A percentile compares a stretch with the other conserved stretches of the same genome.
Conservation (phyloP, 2,113 vertebrate genomes). For the Geococcyx californianus region DNA sequence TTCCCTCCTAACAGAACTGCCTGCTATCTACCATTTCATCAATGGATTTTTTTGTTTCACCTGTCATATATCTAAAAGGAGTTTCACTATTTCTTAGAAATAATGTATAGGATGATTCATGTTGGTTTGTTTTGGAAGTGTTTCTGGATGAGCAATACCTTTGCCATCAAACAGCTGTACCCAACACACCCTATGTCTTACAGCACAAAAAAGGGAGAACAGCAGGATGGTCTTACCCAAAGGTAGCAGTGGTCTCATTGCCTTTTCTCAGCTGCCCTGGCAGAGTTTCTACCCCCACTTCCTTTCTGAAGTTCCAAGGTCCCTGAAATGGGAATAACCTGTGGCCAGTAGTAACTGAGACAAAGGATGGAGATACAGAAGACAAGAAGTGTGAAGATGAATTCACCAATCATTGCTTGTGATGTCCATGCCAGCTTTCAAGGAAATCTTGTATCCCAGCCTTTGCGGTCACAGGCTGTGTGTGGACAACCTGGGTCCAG, state of each 20-base stretch:
- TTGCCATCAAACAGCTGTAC: neutral
- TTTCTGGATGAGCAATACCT: neutral
- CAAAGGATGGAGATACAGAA: neutral
- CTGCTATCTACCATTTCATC: neutral
- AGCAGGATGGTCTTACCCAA: neutral
- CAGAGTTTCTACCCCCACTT: neutral
- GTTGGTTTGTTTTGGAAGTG: neutral
- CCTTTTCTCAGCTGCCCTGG: neutral
- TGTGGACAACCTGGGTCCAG: neutral
- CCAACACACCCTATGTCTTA: fast-evolving
- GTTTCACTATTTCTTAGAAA: neutral
- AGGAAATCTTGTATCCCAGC: neutral
- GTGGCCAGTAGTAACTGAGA: neutral
- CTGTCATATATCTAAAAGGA: neutral
- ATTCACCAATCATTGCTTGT: neutral
- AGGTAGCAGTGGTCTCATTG: neutral
- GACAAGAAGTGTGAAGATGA: neutral
- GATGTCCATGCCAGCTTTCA: neutral
- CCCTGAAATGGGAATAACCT: neutral
- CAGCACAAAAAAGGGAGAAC: neutral
- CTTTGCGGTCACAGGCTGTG: neutral
- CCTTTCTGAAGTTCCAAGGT: neutral
- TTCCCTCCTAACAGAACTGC: neutral
- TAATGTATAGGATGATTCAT: neutral
- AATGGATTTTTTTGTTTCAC: neutral